These are phyloP conservation scores for Alauda arvensis DNA, from an alignment of 2,797 vertebrate species.

Conservation along the genomic window DNA sequence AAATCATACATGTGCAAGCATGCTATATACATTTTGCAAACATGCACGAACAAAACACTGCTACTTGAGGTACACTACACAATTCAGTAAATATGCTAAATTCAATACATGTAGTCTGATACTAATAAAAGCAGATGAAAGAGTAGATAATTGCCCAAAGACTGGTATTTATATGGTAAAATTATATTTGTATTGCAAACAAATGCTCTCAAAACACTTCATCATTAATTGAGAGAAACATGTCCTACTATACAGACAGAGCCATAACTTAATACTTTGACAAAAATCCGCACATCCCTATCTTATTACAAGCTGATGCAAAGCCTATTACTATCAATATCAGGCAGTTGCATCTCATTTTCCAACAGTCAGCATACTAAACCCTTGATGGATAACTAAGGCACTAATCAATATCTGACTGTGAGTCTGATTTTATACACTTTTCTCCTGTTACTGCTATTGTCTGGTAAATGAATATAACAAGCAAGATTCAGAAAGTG, in stretches of 20 bases:
- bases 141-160: not conserved
- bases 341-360: conserved; percentile 42
- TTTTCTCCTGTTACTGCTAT: not conserved
- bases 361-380: conserved; percentile 31
- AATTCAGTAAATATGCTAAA: not conserved
- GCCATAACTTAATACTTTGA: conserved; percentile 12
- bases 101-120: not conserved
- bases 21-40: not conserved
- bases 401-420: conserved; percentile 36
- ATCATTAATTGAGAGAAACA: not conserved
- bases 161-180: not conserved
- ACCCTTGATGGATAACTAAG: conserved; percentile 45
- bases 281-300: not conserved
- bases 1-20: not conserved
- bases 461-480: not conserved
- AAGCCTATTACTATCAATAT: conserved; percentile 37
- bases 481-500: not conserved
- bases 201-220: not conserved
- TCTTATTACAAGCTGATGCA: conserved; percentile 30
- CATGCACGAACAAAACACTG: not conserved
- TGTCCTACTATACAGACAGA: not conserved
- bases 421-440: conserved; percentile 6
- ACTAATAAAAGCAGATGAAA: not conserved
- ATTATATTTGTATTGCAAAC: not conserved
- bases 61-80: not conserved